Conservation (phyloP, 2,888 invertebrate species). For the Epinotia bilunana region DNA sequence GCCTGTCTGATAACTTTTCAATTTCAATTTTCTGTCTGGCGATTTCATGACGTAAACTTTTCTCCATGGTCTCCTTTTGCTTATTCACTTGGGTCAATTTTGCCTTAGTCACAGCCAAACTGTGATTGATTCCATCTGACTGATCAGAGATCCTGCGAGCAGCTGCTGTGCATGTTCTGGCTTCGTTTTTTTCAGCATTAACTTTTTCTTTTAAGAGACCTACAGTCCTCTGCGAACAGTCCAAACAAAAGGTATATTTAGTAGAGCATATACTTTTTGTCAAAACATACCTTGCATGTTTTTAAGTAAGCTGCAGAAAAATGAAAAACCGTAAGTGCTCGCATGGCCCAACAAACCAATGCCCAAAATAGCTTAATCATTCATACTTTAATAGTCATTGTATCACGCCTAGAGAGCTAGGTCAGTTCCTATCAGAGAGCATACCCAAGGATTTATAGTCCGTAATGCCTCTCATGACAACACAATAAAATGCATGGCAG, state of each 20-base stretch:
- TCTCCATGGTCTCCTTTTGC: constrained; percentile 73
- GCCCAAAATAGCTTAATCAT: too few relatives aligned
- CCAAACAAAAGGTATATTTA: not conserved
- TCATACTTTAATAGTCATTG: too few relatives aligned
- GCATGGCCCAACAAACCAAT: too few relatives aligned
- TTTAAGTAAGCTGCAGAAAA: too few relatives aligned
- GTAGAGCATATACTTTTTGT: not conserved
- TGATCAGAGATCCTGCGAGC: constrained; percentile 74
- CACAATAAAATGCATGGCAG: too few relatives aligned
- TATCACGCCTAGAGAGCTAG: too few relatives aligned
- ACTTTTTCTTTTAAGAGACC: constrained; percentile 67
- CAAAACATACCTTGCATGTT: too few relatives aligned
- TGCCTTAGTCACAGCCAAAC: constrained; percentile 62
- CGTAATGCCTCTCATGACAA: too few relatives aligned
- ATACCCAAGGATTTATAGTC: too few relatives aligned
- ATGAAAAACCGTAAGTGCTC: too few relatives aligned
- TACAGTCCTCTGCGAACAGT: constrained; percentile 59
- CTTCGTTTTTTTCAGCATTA: constrained; percentile 70
- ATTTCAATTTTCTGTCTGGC: constrained; percentile 69
- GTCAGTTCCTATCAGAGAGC: too few relatives aligned
- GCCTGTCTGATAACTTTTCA: constrained; percentile 70
- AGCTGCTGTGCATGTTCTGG: constrained; percentile 75
- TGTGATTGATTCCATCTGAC: constrained; percentile 68
- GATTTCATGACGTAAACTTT: constrained; percentile 69
- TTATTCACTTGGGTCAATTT: constrained; percentile 69